These are phyloP conservation scores for Aurelia coerulea DNA, from an alignment of 30 jellyfish, hydroid and myxozoan genomes.

Conservation along the genomic window DNA sequence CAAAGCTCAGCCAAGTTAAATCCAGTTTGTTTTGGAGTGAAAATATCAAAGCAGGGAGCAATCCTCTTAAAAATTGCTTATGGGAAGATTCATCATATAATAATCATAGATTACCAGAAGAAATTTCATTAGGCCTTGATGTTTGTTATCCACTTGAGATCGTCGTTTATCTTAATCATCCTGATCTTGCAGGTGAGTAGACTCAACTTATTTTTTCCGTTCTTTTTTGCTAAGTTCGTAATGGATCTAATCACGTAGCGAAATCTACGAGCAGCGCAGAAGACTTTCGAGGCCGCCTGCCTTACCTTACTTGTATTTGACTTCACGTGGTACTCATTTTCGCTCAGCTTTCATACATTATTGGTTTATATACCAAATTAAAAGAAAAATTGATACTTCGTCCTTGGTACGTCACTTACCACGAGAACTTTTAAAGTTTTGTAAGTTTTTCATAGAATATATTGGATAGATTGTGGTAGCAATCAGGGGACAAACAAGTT, in stretches of 20 bases:
- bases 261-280: no score
- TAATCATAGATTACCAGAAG: slow-evolving; percentile 7
- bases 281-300: no score
- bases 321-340: no score
- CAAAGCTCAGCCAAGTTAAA: not conserved
- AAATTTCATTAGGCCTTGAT: slow-evolving; percentile 37
- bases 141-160: slow-evolving; percentile 8
- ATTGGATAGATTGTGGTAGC: no score
- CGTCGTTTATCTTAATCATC: not conserved
- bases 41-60: slow-evolving; percentile 12
- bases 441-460: no score
- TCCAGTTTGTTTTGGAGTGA: slow-evolving; percentile 15
- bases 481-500: no score
- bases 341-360: no score
- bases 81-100: slow-evolving; percentile 20
- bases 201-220: not conserved
- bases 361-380: no score
- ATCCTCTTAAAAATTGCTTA: not conserved
- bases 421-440: no score
- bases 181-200: slow-evolving; percentile 4
- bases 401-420: no score
- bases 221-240: not conserved
- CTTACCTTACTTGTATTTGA: no score
- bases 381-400: no score
- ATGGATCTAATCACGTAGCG: not conserved